These are phyloP conservation scores for Aptenodytes patagonicus DNA, from an alignment of 2,113 vertebrate species.

Conservation along the genomic window DNA sequence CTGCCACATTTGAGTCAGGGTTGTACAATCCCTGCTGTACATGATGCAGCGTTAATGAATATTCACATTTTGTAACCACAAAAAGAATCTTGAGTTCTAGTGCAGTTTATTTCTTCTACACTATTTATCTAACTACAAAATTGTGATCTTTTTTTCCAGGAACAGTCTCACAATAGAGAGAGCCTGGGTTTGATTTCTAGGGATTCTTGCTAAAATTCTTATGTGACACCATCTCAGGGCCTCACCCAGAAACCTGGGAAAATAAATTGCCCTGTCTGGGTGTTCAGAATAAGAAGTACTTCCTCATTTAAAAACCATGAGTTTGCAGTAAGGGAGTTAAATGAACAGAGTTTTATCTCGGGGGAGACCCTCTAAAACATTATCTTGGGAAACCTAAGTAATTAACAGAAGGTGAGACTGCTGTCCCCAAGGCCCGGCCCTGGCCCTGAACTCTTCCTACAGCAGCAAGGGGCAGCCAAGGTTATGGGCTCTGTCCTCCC, in stretches of 20 bases:
- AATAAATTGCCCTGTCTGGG: neutral
- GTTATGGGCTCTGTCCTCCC: neutral
- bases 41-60: neutral
- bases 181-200: slow-evolving; percentile 16
- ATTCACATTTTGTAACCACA: neutral
- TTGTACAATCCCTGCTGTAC: neutral
- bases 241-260: neutral
- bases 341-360: neutral
- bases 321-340: neutral
- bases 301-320: slow-evolving; percentile 9
- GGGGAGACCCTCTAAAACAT: neutral
- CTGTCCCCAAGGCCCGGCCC: neutral
- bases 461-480: neutral
- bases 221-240: neutral
- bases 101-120: neutral
- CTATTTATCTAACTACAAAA: neutral
- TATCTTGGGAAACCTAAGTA: neutral
- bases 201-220: neutral
- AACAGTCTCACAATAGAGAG: neutral
- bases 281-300: neutral
- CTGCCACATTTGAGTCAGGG: neutral
- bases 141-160: neutral
- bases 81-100: neutral
- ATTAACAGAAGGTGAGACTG: neutral
- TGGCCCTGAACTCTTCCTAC: neutral